Conservation (phyloP, 2,113 vertebrate species). For the Pluvianellus socialis region DNA sequence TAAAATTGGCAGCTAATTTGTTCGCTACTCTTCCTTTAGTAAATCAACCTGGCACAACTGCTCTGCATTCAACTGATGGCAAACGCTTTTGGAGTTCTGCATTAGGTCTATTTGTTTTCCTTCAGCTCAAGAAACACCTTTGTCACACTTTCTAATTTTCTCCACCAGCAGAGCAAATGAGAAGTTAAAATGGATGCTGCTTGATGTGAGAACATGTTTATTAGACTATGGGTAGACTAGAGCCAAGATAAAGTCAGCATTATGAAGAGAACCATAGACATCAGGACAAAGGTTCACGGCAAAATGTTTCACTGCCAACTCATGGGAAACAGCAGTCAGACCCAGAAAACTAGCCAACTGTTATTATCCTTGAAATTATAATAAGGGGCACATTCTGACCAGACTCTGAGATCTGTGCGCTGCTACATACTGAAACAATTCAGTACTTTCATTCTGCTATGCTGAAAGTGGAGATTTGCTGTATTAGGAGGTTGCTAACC, state of each 20-base stretch:
- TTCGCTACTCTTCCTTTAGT: constrained; percentile 52
- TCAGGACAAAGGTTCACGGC: constrained; percentile 46
- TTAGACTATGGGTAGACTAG: neutral
- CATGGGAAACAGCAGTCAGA: constrained; percentile 6
- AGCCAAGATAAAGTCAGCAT: constrained; percentile 38
- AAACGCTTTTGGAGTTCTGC: constrained; percentile 11
- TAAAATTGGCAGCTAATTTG: constrained; percentile 68
- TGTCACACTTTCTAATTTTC: neutral
- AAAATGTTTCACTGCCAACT: neutral
- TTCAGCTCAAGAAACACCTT: neutral
- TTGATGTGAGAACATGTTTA: neutral
- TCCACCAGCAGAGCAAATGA: neutral
- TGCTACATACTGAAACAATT: neutral
- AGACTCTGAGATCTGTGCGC: neutral
- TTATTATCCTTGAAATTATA: neutral
- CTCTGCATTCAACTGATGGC: neutral
- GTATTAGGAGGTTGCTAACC: neutral
- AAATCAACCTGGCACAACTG: constrained; percentile 19
- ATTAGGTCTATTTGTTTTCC: neutral
- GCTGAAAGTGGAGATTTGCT: neutral
- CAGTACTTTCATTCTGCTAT: neutral
- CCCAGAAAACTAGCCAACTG: neutral
- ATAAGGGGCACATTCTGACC: neutral
- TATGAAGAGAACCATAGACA: constrained; percentile 40
- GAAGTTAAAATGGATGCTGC: neutral